Conservation (phyloP, 2,113 vertebrate genomes). For the Callocephalon fimbriatum region DNA sequence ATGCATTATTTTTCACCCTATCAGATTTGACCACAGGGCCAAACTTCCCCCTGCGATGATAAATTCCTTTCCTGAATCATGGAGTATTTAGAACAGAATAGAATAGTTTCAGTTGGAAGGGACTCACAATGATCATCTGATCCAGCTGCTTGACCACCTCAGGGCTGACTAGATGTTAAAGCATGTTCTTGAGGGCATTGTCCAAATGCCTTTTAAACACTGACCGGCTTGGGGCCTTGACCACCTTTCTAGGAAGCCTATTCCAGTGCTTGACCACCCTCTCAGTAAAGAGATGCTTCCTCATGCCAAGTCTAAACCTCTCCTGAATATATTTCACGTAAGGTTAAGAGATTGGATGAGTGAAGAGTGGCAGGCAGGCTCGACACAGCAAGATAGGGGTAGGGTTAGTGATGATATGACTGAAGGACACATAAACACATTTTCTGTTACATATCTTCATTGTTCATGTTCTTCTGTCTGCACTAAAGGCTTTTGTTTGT, state of each 20-base stretch:
- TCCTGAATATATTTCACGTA: not conserved
- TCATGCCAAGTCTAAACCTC: not conserved
- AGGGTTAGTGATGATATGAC: not conserved
- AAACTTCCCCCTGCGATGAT: not conserved
- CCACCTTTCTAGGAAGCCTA: not conserved
- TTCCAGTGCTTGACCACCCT: not conserved
- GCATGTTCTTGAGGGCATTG: not conserved
- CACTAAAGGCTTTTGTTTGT: slow-evolving; percentile 39
- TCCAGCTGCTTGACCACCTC: not conserved
- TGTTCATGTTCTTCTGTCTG: not conserved
- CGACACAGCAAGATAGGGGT: not conserved
- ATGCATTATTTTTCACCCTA: not conserved
- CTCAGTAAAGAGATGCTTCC: not conserved
- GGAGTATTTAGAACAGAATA: not conserved
- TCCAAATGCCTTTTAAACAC: not conserved
- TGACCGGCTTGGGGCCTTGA: not conserved
- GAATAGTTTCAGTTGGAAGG: not conserved
- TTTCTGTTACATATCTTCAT: not conserved
- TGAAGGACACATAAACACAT: not conserved
- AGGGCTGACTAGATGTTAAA: not conserved
- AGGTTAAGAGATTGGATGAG: fast-evolving
- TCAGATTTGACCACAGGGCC: not conserved
- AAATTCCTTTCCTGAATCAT: not conserved
- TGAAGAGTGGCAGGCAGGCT: not conserved
- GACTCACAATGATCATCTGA: fast-evolving